phyloP scores from a whole-genome alignment of 2,888 invertebrate genomes.

The Gisinianus flammeolus region DNA sequence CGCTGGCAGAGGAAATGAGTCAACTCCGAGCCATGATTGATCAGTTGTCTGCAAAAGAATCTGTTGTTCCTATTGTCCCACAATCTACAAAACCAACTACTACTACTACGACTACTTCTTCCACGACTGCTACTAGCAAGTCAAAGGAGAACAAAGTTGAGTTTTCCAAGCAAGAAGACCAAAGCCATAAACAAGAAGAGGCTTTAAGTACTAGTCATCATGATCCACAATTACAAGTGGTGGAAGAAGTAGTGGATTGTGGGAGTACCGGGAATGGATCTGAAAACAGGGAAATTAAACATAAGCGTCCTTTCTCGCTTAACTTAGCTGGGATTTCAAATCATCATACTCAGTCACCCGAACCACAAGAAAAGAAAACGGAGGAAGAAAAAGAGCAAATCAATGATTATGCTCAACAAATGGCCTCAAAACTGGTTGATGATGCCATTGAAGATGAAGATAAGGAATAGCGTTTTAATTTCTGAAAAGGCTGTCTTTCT shows the following conservation, averaged over 20 bases:
- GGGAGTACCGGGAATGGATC: not conserved
- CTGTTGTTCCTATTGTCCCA: too few relatives aligned
- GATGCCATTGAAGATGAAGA: conserved; percentile 45
- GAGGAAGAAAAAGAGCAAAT: conserved; percentile 46
- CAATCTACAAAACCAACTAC: too few relatives aligned
- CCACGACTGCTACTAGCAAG: not conserved
- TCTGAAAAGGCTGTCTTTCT: too few relatives aligned
- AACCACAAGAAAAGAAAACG: not conserved
- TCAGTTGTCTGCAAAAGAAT: conserved; percentile 35
- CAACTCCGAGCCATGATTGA: conserved; percentile 47
- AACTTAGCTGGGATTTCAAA: conserved; percentile 40
- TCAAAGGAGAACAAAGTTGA: not conserved
- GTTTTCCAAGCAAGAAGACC: too few relatives aligned
- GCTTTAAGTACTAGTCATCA: conserved; percentile 7
- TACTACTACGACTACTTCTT: not conserved
- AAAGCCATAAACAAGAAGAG: not conserved
- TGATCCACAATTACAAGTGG: not conserved
- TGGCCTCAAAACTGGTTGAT: conserved; percentile 52
- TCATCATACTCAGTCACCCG: conserved; percentile 9
- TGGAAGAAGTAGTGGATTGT: conserved; percentile 24
- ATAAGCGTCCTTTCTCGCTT: conserved; percentile 46
- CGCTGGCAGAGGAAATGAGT: conserved; percentile 47
- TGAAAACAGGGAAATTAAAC: conserved; percentile 3
- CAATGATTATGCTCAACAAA: conserved; percentile 51
- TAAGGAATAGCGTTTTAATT: not conserved